Conservation (phyloP, 2,888 invertebrate species). For the Drosophila quinaria region DNA sequence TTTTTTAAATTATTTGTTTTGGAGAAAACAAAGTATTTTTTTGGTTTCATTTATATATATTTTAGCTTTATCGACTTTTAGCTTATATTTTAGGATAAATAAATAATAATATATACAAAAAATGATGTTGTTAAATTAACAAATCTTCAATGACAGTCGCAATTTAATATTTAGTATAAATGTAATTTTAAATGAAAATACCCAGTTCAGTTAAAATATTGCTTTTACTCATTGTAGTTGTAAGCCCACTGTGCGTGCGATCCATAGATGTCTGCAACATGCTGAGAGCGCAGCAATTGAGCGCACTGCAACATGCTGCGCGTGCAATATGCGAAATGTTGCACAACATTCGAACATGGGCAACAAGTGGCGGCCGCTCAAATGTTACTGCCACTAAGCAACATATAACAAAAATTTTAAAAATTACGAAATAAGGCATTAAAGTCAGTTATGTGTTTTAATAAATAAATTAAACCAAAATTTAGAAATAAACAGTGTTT, state of each 20-base stretch:
- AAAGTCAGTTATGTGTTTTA: background rate
- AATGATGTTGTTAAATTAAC: no score
- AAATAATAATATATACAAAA: no score
- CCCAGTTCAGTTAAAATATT: background rate
- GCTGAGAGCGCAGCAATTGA: background rate
- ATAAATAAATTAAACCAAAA: background rate
- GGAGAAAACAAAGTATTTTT: no score
- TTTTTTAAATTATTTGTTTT: no score
- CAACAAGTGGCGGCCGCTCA: conserved; percentile 61
- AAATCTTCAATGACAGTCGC: no score
- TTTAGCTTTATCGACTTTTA: no score
- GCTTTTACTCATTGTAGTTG: background rate
- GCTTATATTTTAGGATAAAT: no score
- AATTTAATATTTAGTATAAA: no score
- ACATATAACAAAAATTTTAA: background rate
- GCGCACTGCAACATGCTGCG: conserved; percentile 28
- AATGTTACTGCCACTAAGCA: conserved; percentile 28
- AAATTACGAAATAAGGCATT: background rate
- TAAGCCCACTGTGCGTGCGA: conserved; percentile 43
- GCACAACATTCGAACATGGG: conserved; percentile 38
- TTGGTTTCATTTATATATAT: no score
- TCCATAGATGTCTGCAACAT: conserved; percentile 29
- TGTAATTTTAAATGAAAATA: background rate
- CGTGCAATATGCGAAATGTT: conserved; percentile 27
- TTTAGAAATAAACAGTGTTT: background rate